These are phyloP conservation scores for Poeciliopsis paucimaculata DNA, from an alignment of 2,797 vertebrate species.

Conservation along the genomic window DNA sequence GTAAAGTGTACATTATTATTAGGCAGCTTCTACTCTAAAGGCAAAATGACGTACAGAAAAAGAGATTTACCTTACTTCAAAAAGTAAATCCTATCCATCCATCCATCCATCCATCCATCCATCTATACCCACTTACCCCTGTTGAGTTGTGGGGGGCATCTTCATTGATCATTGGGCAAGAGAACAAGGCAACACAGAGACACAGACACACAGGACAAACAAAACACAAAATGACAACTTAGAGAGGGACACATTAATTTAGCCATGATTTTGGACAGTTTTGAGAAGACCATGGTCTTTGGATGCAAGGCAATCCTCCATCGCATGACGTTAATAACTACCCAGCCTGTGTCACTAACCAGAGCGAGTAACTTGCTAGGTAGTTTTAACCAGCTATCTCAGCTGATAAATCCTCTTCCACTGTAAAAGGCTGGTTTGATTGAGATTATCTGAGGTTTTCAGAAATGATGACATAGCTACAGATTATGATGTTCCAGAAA, in stretches of 20 bases:
- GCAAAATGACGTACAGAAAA: background rate
- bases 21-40: background rate
- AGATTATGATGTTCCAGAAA: slow-evolving; percentile 9
- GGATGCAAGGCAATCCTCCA: background rate
- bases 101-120: too few relatives aligned
- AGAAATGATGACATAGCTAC: background rate
- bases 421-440: background rate
- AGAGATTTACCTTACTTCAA: background rate
- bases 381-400: background rate
- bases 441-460: background rate
- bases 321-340: background rate
- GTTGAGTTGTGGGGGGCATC: background rate
- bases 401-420: background rate
- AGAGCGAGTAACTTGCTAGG: too few relatives aligned
- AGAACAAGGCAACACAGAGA: background rate
- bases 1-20: background rate
- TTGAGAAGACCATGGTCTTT: background rate
- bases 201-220: background rate
- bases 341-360: too few relatives aligned
- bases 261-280: background rate
- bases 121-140: background rate
- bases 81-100: background rate
- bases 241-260: background rate
- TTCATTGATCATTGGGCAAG: background rate
- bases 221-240: background rate